Percentiles rank a stretch among this genome's conserved stretches.
phyloP scores from a whole-genome alignment of 2,888 invertebrate genomes.

The Eueremaeus valkanovi region DNA sequence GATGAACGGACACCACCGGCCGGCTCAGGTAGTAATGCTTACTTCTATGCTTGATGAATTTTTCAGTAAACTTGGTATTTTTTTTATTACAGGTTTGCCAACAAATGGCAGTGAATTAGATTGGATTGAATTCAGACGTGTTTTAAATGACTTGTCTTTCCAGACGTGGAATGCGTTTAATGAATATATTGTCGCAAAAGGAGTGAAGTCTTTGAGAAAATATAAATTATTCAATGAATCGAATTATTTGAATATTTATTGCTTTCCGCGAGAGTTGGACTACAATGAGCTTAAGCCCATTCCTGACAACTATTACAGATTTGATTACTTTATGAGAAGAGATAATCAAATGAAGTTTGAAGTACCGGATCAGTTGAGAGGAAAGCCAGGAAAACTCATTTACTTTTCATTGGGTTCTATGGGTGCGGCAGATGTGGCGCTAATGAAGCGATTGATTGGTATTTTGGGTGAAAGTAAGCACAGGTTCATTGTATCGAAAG shows the following conservation, averaged over 20 bases:
- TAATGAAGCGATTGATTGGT: too few species aligned
- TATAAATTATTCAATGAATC: neutral
- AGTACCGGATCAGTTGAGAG: neutral
- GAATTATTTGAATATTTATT: neutral
- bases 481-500: too few species aligned
- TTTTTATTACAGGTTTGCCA: neutral
- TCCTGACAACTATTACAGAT: neutral
- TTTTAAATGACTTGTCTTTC: neutral
- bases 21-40: neutral
- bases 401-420: too few species aligned
- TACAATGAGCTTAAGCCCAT: neutral
- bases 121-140: neutral
- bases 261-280: slow-evolving; percentile 3
- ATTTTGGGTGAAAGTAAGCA: too few species aligned
- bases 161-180: neutral
- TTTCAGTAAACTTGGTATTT: neutral
- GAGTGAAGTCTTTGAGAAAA: neutral
- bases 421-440: too few species aligned
- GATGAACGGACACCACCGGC: neutral
- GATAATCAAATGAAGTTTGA: neutral
- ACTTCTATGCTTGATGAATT: neutral
- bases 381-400: too few species aligned
- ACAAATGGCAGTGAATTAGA: neutral
- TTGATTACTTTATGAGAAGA: neutral
- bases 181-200: neutral